Evolutionary conservation across 2,113 vertebrate genomes (phyloP).

Genomic region (Paraplagusia blochii): DNA sequence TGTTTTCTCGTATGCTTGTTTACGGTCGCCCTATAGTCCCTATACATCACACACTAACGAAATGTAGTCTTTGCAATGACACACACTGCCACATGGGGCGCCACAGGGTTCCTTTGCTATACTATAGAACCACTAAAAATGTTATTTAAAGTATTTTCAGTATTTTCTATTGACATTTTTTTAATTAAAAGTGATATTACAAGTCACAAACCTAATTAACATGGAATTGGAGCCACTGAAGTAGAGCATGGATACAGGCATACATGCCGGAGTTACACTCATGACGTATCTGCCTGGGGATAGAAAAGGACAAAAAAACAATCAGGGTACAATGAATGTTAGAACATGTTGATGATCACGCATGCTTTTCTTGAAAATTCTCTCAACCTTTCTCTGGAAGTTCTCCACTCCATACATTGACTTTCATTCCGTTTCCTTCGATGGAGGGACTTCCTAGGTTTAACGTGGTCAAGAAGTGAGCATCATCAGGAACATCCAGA

Average conservation of each 20-base stretch:
- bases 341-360: background rate
- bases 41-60: too few relatives aligned
- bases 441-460: conserved; percentile 41
- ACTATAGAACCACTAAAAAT: too few relatives aligned
- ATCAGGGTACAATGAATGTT: background rate
- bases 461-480: background rate
- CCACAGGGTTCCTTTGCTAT: too few relatives aligned
- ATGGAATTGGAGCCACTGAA: conserved; percentile 39
- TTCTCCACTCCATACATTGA: conserved; percentile 45
- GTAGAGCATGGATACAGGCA: conserved; percentile 50
- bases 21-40: too few relatives aligned
- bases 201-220: conserved; percentile 47
- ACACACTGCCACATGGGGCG: too few relatives aligned
- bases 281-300: conserved; percentile 41
- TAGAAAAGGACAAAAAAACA: conserved; percentile 4
- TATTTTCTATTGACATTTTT: too few relatives aligned
- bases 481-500: conserved; percentile 63
- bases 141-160: too few relatives aligned
- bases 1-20: too few relatives aligned
- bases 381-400: conserved; percentile 48
- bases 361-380: background rate
- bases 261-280: conserved; percentile 57
- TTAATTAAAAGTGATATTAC: background rate
- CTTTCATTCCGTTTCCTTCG: conserved; percentile 59
- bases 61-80: too few relatives aligned